Evolutionary conservation across 2,888 invertebrate genomes (phyloP).

Genomic region (Masnerella sp.): DNA sequence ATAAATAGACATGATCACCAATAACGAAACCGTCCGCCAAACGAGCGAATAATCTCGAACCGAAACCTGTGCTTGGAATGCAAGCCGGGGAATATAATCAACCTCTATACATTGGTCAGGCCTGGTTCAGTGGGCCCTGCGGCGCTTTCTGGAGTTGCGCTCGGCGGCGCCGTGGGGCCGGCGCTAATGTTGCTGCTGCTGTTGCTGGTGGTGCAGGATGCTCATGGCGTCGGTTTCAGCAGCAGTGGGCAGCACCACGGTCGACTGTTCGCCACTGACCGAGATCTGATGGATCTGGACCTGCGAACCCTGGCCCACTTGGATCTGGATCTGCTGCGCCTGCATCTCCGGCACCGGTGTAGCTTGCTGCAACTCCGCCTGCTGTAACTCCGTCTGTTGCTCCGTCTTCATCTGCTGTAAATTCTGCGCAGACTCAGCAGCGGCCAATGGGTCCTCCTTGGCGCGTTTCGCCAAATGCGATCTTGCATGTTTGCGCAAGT

Average conservation of each 20-base stretch:
- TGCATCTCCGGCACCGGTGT: conserved; percentile 60
- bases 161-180: conserved; percentile 19
- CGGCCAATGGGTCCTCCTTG: conserved; percentile 81
- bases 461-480: conserved; percentile 87
- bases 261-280: conserved; percentile 75
- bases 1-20: too few species aligned
- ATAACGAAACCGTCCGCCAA: too few species aligned
- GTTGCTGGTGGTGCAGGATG: conserved; percentile 77
- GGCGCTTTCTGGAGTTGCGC: conserved; percentile 16
- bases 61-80: too few species aligned
- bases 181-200: conserved; percentile 65
- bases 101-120: too few species aligned
- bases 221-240: conserved; percentile 78
- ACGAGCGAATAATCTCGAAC: too few species aligned
- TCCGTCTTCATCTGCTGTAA: conserved; percentile 76
- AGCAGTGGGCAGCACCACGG: conserved; percentile 80
- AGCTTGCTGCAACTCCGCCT: conserved; percentile 64
- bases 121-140: conserved; percentile 23
- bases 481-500: conserved; percentile 87
- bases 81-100: too few species aligned
- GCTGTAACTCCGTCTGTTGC: conserved; percentile 65
- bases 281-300: conserved; percentile 76
- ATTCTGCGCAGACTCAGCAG: conserved; percentile 76
- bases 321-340: conserved; percentile 67
- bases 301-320: conserved; percentile 75